A percentile compares a stretch with the other conserved stretches of the same genome.
phyloP scores from a whole-genome alignment of 2,888 invertebrate genomes.

The Drosophila picticornis region DNA sequence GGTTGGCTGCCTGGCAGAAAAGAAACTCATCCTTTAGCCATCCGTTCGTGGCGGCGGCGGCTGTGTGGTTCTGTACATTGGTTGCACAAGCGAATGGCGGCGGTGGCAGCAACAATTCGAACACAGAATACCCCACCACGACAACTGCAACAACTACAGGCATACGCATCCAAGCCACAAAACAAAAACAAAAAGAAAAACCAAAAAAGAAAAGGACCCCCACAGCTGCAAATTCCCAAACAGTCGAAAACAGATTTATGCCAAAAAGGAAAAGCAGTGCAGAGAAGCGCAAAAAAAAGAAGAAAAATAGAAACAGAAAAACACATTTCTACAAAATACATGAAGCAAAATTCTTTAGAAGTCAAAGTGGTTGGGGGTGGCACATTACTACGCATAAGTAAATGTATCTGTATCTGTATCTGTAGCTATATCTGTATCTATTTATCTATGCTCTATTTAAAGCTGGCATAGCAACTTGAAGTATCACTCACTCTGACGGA shows the following conservation, averaged over 20 bases:
- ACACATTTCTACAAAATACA: constrained; percentile 7
- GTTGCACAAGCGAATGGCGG: constrained; percentile 35
- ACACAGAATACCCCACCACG: background rate
- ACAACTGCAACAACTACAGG: constrained; percentile 1
- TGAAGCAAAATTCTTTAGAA: constrained; percentile 16
- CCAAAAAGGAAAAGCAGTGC: constrained; percentile 32
- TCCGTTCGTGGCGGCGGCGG: constrained; percentile 43
- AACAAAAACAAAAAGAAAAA: constrained; percentile 20
- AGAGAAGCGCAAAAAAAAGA: background rate
- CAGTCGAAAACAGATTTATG: constrained; percentile 72
- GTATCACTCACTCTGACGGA: constrained; percentile 18
- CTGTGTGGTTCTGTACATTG: constrained; percentile 47
- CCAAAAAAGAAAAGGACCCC: constrained; percentile 29
- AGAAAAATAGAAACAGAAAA: background rate
- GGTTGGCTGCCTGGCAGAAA: constrained; percentile 2
- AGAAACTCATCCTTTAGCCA: constrained; percentile 21
- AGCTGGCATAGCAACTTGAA: constrained; percentile 26
- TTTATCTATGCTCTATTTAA: constrained; percentile 23
- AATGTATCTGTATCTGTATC: constrained; percentile 26
- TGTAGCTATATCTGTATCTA: background rate
- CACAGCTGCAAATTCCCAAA: constrained; percentile 50
- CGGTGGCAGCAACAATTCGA: constrained; percentile 32
- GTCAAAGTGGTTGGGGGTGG: constrained; percentile 10
- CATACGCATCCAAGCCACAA: constrained; percentile 4
- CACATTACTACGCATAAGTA: constrained; percentile 28